Evolutionary conservation across 2,888 invertebrate species (phyloP).

Genomic region (Drosophila pullipes): DNA sequence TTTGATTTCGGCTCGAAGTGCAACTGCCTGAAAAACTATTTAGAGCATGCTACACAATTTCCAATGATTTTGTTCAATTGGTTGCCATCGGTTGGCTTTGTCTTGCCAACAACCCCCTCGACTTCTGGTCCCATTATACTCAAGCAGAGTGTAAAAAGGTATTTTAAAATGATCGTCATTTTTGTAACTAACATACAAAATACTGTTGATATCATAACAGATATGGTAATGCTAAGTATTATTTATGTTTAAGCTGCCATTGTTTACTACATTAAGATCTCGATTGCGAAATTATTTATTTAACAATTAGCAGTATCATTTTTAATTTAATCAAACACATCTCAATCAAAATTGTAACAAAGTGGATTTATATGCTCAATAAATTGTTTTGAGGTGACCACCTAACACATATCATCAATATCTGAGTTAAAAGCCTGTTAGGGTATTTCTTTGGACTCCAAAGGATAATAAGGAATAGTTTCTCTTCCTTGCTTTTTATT

Average conservation of each 20-base stretch:
- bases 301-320: not conserved
- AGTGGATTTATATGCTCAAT: not conserved
- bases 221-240: no score
- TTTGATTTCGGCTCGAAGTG: slow-evolving; percentile 52
- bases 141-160: slow-evolving; percentile 7
- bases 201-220: not conserved
- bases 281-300: not conserved
- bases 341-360: not conserved
- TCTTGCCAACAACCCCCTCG: slow-evolving; percentile 23
- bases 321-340: not conserved
- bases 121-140: slow-evolving; percentile 12
- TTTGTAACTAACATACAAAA: not conserved
- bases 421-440: not conserved
- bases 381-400: not conserved
- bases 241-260: not conserved
- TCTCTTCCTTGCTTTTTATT: slow-evolving; percentile 39
- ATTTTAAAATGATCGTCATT: not conserved
- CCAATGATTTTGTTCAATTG: slow-evolving; percentile 71
- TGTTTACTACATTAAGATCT: not conserved
- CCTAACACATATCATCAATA: not conserved
- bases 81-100: slow-evolving; percentile 39
- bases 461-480: not conserved
- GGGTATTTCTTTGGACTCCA: not conserved
- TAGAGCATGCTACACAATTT: slow-evolving; percentile 62
- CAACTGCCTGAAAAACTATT: slow-evolving; percentile 41